These are phyloP conservation scores for Calcarius ornatus DNA, from an alignment of 2,113 vertebrate species.

Conservation along the genomic window DNA sequence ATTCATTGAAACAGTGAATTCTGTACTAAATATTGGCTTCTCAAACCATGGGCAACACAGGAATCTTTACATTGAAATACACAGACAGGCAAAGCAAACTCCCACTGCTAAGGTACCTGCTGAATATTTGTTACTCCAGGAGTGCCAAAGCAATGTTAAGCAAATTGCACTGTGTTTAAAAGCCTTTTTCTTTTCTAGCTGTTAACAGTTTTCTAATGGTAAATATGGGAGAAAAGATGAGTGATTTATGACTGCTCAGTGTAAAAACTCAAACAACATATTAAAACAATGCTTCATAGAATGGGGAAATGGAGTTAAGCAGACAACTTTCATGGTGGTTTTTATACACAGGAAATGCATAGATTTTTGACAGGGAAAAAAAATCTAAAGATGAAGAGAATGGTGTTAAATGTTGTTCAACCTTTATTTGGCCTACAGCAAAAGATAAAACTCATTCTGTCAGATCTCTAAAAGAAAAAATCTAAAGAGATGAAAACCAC, in stretches of 20 bases:
- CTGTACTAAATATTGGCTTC: not conserved
- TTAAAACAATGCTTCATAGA: slow-evolving; percentile 51
- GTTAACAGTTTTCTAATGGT: not conserved
- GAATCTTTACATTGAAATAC: not conserved
- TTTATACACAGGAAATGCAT: not conserved
- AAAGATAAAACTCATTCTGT: not conserved
- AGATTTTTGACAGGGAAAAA: not conserved
- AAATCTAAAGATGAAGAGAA: not conserved
- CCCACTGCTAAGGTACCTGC: not conserved
- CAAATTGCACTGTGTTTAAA: not conserved
- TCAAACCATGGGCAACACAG: not conserved
- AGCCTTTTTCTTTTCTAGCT: not conserved
- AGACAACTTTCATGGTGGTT: not conserved
- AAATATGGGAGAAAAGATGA: not conserved
- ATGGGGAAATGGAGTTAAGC: not conserved
- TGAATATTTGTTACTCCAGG: not conserved
- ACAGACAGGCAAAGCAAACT: not conserved
- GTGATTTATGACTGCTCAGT: slow-evolving; percentile 8
- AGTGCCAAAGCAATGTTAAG: not conserved
- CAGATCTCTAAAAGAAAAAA: not conserved
- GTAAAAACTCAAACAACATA: slow-evolving; percentile 30
- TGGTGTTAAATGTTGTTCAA: not conserved
- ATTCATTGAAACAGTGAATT: not conserved
- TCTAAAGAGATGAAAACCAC: not conserved
- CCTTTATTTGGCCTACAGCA: not conserved